Evolutionary conservation across 2,797 vertebrate genomes (phyloP).

Genomic region (Synanceia verrucosa): DNA sequence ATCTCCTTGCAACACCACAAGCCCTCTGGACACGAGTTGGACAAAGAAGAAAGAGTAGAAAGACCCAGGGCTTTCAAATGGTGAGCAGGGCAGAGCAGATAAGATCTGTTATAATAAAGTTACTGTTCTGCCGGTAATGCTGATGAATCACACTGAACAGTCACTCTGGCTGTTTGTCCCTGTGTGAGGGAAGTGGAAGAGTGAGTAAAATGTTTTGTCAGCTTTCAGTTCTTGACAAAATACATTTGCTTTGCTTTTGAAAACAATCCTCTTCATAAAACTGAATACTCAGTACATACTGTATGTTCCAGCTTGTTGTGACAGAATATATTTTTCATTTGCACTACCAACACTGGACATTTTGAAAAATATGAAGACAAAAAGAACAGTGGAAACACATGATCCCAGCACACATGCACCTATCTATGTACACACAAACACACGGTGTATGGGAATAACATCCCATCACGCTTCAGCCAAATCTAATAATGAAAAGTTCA

Average conservation of each 20-base stretch:
- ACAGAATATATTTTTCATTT: neutral
- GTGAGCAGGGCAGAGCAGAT: slow-evolving; percentile 60
- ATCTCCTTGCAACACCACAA: slow-evolving; percentile 59
- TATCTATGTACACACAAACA: slow-evolving; percentile 21
- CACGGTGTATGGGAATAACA: slow-evolving; percentile 29
- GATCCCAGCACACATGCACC: neutral
- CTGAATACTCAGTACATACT: neutral
- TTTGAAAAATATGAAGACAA: neutral
- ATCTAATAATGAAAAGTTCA: slow-evolving; percentile 65
- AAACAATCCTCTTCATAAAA: neutral
- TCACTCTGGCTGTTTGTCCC: slow-evolving; percentile 40
- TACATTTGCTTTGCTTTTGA: neutral
- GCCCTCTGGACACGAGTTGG: slow-evolving; percentile 67
- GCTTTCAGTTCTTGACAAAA: slow-evolving; percentile 6
- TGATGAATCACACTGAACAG: slow-evolving; percentile 67
- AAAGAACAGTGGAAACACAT: slow-evolving; percentile 12
- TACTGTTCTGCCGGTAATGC: slow-evolving; percentile 69
- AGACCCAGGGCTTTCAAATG: slow-evolving; percentile 55
- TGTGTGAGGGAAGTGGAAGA: slow-evolving; percentile 9
- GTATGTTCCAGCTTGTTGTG: neutral
- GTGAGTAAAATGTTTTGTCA: neutral
- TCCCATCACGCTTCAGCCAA: slow-evolving; percentile 36
- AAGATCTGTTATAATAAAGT: slow-evolving; percentile 75
- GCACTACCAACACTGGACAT: neutral
- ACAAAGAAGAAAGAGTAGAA: slow-evolving; percentile 56